These are phyloP conservation scores for Dasysyrphus tricinctus DNA, from an alignment of 2,888 invertebrate species.

Conservation along the genomic window DNA sequence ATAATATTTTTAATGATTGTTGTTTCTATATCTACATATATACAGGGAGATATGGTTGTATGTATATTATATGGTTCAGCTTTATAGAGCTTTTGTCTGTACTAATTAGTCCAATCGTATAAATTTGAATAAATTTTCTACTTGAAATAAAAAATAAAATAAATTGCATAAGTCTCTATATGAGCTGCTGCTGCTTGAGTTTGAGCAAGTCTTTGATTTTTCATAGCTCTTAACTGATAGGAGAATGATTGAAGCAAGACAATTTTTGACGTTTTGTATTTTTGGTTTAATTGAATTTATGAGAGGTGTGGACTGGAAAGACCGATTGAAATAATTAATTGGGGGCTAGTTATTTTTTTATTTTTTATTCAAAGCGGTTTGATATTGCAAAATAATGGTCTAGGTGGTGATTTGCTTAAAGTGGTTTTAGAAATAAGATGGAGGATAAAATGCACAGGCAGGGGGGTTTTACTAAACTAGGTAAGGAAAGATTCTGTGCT, in stretches of 20 bases:
- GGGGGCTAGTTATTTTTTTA: neutral
- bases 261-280: slow-evolving; percentile 47
- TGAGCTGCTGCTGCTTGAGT: slow-evolving; percentile 12
- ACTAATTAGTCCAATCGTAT: slow-evolving; percentile 70
- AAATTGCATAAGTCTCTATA: slow-evolving; percentile 52
- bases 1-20: slow-evolving; percentile 46
- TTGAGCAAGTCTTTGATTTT: slow-evolving; percentile 58
- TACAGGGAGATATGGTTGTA: too few relatives aligned
- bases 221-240: slow-evolving; percentile 28
- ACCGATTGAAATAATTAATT: slow-evolving; percentile 23
- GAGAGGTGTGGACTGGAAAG: slow-evolving; percentile 32
- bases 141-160: slow-evolving; percentile 28
- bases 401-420: neutral
- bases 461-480: too few relatives aligned
- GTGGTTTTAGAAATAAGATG: too few relatives aligned
- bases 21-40: neutral
- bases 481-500: too few relatives aligned
- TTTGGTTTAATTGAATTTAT: slow-evolving; percentile 32
- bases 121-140: slow-evolving; percentile 69
- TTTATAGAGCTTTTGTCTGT: slow-evolving; percentile 42
- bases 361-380: neutral
- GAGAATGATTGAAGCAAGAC: slow-evolving; percentile 34
- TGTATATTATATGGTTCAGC: slow-evolving; percentile 20
- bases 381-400: slow-evolving; percentile 1
- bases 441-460: too few relatives aligned